Conservation (phyloP, 2,888 invertebrate genomes). For the Heterodera filipjevi region DNA sequence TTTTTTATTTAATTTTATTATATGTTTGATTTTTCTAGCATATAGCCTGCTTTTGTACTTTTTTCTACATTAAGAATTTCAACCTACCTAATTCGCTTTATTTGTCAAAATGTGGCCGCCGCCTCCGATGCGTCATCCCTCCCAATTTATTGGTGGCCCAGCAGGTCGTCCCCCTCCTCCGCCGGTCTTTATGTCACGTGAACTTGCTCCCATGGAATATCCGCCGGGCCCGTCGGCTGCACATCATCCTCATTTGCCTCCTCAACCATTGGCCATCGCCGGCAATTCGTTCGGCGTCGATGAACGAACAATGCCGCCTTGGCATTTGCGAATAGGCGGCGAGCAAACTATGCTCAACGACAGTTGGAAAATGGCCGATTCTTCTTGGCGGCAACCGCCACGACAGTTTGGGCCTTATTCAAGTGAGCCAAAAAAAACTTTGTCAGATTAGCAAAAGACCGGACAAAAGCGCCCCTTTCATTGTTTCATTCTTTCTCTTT, state of each 20-base stretch:
- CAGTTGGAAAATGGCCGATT: neutral
- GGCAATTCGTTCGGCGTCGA: neutral
- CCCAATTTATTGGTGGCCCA: neutral
- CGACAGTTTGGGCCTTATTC: neutral
- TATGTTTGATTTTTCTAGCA: too few relatives aligned
- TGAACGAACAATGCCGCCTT: neutral
- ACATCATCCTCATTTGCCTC: neutral
- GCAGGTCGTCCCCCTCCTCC: slow-evolving; percentile 8
- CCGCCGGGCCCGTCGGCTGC: neutral
- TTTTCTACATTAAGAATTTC: too few relatives aligned
- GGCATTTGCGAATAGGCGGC: neutral
- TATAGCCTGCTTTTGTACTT: too few relatives aligned
- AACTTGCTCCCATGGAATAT: neutral
- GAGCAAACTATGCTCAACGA: neutral
- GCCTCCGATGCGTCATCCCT: neutral
- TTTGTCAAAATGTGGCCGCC: neutral
- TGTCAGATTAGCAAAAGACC: too few relatives aligned
- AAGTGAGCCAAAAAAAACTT: slow-evolving; percentile 7
- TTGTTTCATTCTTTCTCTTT: too few relatives aligned
- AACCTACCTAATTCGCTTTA: too few relatives aligned
- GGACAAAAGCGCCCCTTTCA: too few relatives aligned
- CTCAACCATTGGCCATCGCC: neutral
- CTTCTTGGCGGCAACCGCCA: neutral
- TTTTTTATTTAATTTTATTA: too few relatives aligned
- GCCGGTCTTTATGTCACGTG: neutral